Base-by-base conservation (phyloP, 2,888 invertebrate genomes). In the Drosophila emarginata region DNA sequence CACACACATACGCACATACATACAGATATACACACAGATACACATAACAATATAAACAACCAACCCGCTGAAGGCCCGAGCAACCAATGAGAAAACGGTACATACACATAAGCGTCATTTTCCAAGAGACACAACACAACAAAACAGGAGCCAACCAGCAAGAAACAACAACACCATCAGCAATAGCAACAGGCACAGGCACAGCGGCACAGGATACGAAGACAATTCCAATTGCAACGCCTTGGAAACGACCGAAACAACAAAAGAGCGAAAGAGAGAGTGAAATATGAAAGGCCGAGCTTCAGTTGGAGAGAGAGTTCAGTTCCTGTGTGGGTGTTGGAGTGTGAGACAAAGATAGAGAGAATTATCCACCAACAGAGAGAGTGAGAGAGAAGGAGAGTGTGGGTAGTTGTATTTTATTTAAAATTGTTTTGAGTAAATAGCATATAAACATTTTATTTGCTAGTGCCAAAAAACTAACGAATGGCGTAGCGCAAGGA, bases 371-470 rank as follows among this genome's bases (percentile, higher is more conserved):
- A 39, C 45, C 54, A 26, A 26, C 11, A 53, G 11, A 18, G 61
- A 28, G 50, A 53, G 56, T 18, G 37, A 18, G 64, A 39, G 45
- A 11, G 40, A 14, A 39, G 32, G 36, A 54, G 58, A 51, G 51
- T 40, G 53, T 64, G 58, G 63, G 71, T 28, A 72, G 70, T 84
- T 87, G 79, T 84, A 87, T 85, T 84, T 84, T 85, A 87, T 84
- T 84, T 85, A 85, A 85, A 87, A 85, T 85, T 85, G 87, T 85
- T 85, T 84, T 85, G 82, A 57, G 84, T 85, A 87, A 87, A 87
- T 87, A 84, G 87, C 84, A 85, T 80, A 85, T 82, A 85, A 85
- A 85, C 84, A 85, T 85, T 87, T 85, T 85, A 85, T 85, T 85
- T 85, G 82, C 82, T 80, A 76, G 82, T 82, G 80, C 87, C 79